Evolutionary conservation across 2,888 invertebrate genomes (phyloP).

Genomic region (Hypolimnas misippus): DNA sequence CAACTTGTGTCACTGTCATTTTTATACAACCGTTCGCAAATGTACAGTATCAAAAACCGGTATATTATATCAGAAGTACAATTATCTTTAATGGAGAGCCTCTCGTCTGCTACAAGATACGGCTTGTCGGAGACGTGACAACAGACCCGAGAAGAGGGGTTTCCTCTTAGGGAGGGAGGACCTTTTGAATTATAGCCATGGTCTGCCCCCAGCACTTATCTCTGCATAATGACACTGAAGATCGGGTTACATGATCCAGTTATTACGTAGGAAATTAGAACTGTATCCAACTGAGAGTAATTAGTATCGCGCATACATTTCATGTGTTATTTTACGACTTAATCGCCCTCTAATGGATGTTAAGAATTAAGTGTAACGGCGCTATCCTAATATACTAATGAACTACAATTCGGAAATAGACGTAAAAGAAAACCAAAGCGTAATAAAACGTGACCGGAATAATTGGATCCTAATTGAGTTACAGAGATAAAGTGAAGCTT

Average conservation of each 20-base stretch:
- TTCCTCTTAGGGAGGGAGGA: slow-evolving; percentile 49
- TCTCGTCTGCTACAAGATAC: slow-evolving; percentile 45
- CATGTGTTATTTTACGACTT: slow-evolving; percentile 15
- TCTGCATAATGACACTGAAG: slow-evolving; percentile 64
- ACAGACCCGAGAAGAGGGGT: slow-evolving; percentile 49
- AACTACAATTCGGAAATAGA: slow-evolving; percentile 13
- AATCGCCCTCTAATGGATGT: slow-evolving; percentile 24
- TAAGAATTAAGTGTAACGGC: slow-evolving; percentile 16
- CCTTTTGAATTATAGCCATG: slow-evolving; percentile 62
- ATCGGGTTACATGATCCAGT: slow-evolving; percentile 62
- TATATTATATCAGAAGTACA: slow-evolving; percentile 42
- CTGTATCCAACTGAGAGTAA: slow-evolving; percentile 37
- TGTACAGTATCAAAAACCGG: slow-evolving; percentile 26
- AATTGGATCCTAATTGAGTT: slow-evolving; percentile 19
- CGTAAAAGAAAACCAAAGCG: slow-evolving; percentile 18
- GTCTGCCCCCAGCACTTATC: slow-evolving; percentile 64
- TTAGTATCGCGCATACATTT: slow-evolving; percentile 33
- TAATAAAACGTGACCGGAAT: slow-evolving; percentile 25
- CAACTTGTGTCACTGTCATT: slow-evolving; percentile 6
- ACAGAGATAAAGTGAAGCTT: slow-evolving; percentile 10
- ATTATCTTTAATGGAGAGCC: slow-evolving; percentile 48
- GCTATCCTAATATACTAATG: slow-evolving; percentile 13
- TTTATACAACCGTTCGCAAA: slow-evolving; percentile 17
- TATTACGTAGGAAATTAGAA: slow-evolving; percentile 44
- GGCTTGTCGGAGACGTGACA: slow-evolving; percentile 56